Evolutionary conservation across 2,797 vertebrate species (phyloP).

Genomic region (Diplodus sargus): DNA sequence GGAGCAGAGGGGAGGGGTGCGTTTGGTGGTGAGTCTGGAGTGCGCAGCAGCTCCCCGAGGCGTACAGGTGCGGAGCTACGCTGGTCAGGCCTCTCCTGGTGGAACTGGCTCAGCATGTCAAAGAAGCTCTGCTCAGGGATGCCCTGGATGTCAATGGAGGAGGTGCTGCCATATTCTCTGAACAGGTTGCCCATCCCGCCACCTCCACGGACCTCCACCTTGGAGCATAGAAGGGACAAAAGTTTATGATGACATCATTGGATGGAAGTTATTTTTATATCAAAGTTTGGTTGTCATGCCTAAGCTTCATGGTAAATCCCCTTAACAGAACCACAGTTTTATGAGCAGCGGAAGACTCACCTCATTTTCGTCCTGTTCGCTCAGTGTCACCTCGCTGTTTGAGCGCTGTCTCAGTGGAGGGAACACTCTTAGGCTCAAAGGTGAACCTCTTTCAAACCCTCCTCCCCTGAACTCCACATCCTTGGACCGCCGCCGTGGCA

Average conservation of each 20-base stretch:
- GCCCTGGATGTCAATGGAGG: constrained; percentile 94
- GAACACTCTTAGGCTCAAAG: constrained; percentile 79
- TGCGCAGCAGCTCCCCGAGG: constrained; percentile 81
- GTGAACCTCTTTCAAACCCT: constrained; percentile 73
- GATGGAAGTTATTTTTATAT: background rate
- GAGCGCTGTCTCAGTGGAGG: constrained; percentile 89
- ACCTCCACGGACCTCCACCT: constrained; percentile 78
- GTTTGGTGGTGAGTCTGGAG: constrained; percentile 58
- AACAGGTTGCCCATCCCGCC: constrained; percentile 82
- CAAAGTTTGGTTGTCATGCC: too few relatives aligned
- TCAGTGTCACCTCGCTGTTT: constrained; percentile 94
- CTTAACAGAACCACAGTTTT: background rate
- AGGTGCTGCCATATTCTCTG: constrained; percentile 95
- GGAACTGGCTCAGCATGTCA: constrained; percentile 92
- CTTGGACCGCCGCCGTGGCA: constrained; percentile 86
- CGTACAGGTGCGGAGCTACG: constrained; percentile 73
- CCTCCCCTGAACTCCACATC: constrained; percentile 90
- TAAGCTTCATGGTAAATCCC: background rate
- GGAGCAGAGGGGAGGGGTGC: constrained; percentile 61
- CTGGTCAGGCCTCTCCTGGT: constrained; percentile 86
- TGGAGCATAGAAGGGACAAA: constrained; percentile 14
- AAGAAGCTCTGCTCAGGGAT: constrained; percentile 93
- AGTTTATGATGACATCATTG: background rate
- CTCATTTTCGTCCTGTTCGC: constrained; percentile 90
- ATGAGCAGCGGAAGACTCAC: constrained; percentile 44